phyloP scores from a whole-genome alignment of 2,888 invertebrate genomes.

The Ariolimax columbianus region DNA sequence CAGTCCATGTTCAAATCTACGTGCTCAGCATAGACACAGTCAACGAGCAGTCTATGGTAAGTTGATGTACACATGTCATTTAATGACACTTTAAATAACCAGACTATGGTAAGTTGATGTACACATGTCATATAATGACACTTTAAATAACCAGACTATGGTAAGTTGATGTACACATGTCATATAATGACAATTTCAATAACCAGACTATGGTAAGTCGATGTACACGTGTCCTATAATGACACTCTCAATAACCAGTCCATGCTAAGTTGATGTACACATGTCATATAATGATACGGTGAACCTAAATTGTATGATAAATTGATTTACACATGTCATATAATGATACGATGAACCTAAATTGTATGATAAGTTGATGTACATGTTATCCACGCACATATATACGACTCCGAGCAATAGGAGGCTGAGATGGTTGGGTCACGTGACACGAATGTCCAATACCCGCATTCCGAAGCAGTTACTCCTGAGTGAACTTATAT shows the following conservation, averaged over 20 bases:
- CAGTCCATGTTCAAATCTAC: constrained; percentile 58
- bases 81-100: neutral
- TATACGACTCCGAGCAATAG: no score
- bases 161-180: neutral
- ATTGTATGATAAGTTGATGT: no score
- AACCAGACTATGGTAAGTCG: neutral
- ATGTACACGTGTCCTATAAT: no score
- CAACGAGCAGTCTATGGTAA: constrained; percentile 61
- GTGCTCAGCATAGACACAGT: constrained; percentile 59
- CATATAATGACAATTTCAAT: neutral
- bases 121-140: neutral
- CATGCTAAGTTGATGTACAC: neutral
- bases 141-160: neutral
- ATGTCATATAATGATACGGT: no score
- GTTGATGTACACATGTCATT: neutral
- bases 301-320: no score
- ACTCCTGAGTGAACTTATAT: no score
- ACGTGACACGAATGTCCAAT: no score
- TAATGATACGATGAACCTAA: no score
- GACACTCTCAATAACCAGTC: neutral
- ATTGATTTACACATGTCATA: no score
- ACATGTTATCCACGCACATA: no score
- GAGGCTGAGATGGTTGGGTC: no score
- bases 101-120: neutral
- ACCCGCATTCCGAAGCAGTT: no score